Evolutionary conservation across 2,113 vertebrate genomes (phyloP).

Genomic region (Polypterus bichir): DNA sequence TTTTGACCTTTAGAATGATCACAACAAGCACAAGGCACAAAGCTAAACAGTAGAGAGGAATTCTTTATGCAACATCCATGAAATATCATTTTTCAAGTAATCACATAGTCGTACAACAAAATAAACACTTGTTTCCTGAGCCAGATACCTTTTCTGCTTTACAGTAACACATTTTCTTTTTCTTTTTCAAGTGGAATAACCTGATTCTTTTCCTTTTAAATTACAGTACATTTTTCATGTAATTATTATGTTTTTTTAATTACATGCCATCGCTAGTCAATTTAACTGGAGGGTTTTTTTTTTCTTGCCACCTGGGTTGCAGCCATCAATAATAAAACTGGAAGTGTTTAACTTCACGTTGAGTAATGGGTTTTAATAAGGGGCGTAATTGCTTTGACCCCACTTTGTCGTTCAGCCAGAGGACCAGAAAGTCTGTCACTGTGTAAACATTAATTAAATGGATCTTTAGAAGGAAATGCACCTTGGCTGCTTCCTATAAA

Average conservation of each 20-base stretch:
- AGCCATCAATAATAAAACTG: slow-evolving; percentile 9
- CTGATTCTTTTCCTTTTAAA: neutral
- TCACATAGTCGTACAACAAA: too few species aligned
- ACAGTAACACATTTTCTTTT: too few species aligned
- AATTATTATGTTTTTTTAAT: slow-evolving; percentile 8
- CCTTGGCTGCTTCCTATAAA: neutral
- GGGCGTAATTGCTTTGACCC: slow-evolving; percentile 22
- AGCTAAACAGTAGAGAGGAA: too few species aligned
- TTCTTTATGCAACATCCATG: too few species aligned
- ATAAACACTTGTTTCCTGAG: too few species aligned
- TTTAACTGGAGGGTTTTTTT: neutral
- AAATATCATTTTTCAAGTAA: too few species aligned
- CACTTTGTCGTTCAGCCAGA: slow-evolving; percentile 17
- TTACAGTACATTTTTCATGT: neutral
- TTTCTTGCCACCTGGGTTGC: slow-evolving; percentile 15
- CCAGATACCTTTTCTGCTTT: too few species aligned
- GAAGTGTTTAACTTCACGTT: neutral
- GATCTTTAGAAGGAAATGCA: slow-evolving; percentile 5
- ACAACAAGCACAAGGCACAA: too few species aligned
- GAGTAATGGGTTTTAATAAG: slow-evolving; percentile 25
- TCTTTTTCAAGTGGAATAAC: too few species aligned
- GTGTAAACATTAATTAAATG: slow-evolving; percentile 25
- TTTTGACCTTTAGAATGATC: too few species aligned
- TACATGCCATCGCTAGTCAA: slow-evolving; percentile 4
- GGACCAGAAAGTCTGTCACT: slow-evolving; percentile 13